Evolutionary conservation across 2,888 invertebrate genomes (phyloP).

Genomic region (Opisthograptis luteolata): DNA sequence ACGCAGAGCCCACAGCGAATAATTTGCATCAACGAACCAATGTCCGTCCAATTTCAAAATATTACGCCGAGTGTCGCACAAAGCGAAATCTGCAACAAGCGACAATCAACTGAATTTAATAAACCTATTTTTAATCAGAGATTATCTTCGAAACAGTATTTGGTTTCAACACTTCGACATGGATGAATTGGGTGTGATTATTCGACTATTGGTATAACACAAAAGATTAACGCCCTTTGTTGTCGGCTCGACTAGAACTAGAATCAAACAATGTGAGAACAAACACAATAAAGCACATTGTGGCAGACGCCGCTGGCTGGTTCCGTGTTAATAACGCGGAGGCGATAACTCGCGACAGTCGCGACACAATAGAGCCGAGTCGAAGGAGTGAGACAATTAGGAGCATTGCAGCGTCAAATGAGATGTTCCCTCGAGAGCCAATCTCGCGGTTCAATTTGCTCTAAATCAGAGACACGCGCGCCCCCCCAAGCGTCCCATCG

Average conservation of each 20-base stretch:
- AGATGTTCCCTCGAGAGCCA: slow-evolving; percentile 74
- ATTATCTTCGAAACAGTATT: slow-evolving; percentile 22
- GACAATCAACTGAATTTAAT: slow-evolving; percentile 41
- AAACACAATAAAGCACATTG: slow-evolving; percentile 46
- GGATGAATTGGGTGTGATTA: slow-evolving; percentile 10
- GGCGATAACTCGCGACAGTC: slow-evolving; percentile 54
- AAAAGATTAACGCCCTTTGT: slow-evolving; percentile 32
- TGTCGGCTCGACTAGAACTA: slow-evolving; percentile 15
- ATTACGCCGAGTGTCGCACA: slow-evolving; percentile 42
- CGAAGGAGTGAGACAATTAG: slow-evolving; percentile 73
- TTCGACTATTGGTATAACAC: slow-evolving; percentile 1
- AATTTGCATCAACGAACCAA: slow-evolving; percentile 64
- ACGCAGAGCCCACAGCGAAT: slow-evolving; percentile 58
- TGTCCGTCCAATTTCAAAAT: slow-evolving; percentile 55
- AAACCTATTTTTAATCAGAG: slow-evolving; percentile 40
- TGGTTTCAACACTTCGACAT: slow-evolving; percentile 2
- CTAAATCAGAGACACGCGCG: slow-evolving; percentile 69
- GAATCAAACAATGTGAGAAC: slow-evolving; percentile 36
- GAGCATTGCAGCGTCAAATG: slow-evolving; percentile 77
- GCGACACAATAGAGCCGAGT: slow-evolving; percentile 58
- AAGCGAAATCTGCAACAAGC: slow-evolving; percentile 42
- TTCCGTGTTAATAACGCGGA: slow-evolving; percentile 51
- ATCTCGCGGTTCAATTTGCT: slow-evolving; percentile 79
- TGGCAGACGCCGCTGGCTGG: slow-evolving; percentile 34
- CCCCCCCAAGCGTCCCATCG: slow-evolving; percentile 42